These are phyloP conservation scores for Rhegmatorhina hoffmannsi DNA, from an alignment of 2,113 vertebrate genomes.

Conservation along the genomic window DNA sequence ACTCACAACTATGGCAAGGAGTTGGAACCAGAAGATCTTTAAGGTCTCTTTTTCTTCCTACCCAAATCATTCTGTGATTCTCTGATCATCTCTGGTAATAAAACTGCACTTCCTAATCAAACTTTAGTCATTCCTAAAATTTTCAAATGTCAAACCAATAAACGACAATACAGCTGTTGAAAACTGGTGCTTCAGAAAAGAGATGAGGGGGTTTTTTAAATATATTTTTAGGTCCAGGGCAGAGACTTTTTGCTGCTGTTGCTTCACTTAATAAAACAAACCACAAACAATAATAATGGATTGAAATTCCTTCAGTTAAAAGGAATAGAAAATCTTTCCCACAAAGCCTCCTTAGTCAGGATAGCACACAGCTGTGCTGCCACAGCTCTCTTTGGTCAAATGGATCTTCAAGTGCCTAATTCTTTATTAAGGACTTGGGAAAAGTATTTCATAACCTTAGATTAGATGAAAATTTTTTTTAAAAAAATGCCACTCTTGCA, in stretches of 20 bases:
- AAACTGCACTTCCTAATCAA: background rate
- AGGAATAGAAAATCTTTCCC: background rate
- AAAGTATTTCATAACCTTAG: background rate
- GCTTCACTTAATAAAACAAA: background rate
- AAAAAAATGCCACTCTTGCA: background rate
- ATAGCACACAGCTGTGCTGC: background rate
- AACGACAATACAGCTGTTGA: background rate
- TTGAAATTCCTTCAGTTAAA: background rate
- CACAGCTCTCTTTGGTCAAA: background rate
- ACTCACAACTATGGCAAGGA: accelerated
- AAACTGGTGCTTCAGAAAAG: background rate
- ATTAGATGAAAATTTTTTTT: background rate
- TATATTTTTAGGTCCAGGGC: background rate
- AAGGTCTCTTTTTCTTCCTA: background rate
- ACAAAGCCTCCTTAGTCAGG: background rate
- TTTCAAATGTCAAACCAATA: background rate
- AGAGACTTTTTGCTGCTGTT: background rate
- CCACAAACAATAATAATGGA: background rate
- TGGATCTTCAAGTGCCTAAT: background rate
- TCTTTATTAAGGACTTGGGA: background rate
- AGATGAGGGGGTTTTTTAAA: accelerated
- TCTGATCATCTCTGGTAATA: background rate
- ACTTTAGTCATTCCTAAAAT: background rate
- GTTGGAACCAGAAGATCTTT: background rate
- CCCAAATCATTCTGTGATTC: background rate